Conservation (phyloP, 2,797 vertebrate species). For the Dendrocincla fuliginosa region DNA sequence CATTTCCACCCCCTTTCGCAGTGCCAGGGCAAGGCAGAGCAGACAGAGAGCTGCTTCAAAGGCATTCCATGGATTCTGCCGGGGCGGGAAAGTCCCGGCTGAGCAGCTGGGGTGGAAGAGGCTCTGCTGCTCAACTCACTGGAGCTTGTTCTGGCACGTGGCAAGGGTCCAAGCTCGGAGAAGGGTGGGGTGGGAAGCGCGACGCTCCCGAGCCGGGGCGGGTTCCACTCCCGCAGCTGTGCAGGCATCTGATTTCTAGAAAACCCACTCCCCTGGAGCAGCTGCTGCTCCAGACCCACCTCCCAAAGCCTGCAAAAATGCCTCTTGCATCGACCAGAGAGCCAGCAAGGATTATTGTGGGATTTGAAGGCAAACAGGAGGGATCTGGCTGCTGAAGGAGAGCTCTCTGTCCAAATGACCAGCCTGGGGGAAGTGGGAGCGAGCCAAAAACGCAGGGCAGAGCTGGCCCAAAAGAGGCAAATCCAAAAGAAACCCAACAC, state of each 20-base stretch:
- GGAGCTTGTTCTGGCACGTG: neutral
- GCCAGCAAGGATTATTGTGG: fast-evolving
- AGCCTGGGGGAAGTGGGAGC: neutral
- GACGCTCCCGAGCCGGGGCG: neutral
- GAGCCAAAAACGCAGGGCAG: neutral
- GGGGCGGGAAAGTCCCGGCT: neutral
- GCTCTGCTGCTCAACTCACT: neutral
- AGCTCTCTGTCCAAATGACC: neutral
- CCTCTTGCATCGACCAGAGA: neutral
- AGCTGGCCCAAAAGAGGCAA: neutral
- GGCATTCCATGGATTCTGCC: constrained; percentile 15
- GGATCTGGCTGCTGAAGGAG: neutral
- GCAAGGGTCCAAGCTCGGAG: neutral
- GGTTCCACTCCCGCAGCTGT: neutral
- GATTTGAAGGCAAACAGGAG: neutral
- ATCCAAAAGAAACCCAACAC: neutral
- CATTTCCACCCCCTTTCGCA: neutral
- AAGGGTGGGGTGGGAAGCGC: neutral
- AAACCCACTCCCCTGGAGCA: neutral
- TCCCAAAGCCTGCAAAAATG: neutral
- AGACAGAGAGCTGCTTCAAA: constrained; percentile 39
- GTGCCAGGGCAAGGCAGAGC: constrained; percentile 21
- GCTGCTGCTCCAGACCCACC: neutral
- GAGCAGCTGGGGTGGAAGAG: neutral
- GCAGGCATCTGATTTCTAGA: neutral